Percentiles rank a stretch among this genome's conserved stretches.
phyloP scores from a whole-genome alignment of 2,113 vertebrate species.

The Mystacornis crossleyi region DNA sequence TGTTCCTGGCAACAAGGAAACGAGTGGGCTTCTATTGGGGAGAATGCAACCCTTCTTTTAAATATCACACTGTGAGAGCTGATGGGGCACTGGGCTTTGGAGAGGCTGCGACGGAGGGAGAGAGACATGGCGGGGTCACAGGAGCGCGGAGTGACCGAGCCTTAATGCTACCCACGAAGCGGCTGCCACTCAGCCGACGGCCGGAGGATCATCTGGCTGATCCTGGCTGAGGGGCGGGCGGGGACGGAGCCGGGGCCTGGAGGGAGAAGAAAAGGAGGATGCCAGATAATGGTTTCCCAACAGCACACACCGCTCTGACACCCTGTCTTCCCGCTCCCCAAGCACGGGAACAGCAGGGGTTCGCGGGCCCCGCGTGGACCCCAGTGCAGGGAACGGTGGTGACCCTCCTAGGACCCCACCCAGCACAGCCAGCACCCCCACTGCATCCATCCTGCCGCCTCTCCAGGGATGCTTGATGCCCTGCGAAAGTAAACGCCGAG shows the following conservation, averaged over 20 bases:
- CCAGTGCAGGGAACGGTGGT: accelerated
- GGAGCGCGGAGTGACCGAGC: neutral
- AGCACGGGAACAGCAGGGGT: neutral
- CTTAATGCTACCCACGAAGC: constrained; percentile 20
- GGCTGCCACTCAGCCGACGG: constrained; percentile 61
- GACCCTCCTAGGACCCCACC: neutral
- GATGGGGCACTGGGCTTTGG: constrained; percentile 63
- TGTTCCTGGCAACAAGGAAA: constrained; percentile 79
- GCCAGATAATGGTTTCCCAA: neutral
- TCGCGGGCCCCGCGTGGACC: accelerated
- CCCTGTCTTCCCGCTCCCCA: neutral
- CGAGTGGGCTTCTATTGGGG: constrained; percentile 76
- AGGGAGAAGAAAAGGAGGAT: neutral
- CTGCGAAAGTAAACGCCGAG: neutral
- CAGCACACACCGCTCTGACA: neutral
- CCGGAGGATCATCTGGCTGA: constrained; percentile 69
- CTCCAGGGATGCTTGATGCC: neutral
- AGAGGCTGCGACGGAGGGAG: constrained; percentile 4
- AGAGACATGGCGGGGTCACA: constrained; percentile 26
- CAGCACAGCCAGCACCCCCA: neutral
- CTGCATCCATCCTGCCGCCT: accelerated
- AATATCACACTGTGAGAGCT: constrained; percentile 68
- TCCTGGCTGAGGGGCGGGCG: constrained; percentile 50
- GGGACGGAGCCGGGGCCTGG: constrained; percentile 25
- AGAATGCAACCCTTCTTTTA: constrained; percentile 81